Base-by-base conservation (phyloP, 2,888 invertebrate genomes). In the Agrypnus murinus region DNA sequence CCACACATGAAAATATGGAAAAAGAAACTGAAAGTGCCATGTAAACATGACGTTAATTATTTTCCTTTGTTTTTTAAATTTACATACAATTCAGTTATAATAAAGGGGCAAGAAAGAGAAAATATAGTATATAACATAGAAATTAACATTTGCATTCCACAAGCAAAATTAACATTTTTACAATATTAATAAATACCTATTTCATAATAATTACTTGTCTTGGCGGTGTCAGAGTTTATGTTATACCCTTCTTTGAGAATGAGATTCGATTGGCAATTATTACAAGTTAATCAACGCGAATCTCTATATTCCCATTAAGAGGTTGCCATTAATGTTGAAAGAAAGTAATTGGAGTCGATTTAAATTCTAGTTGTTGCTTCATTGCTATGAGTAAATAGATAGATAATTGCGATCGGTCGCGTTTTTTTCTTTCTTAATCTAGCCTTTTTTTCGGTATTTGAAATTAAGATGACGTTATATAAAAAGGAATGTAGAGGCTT, bases 31-130 rank as follows among this genome's bases (percentile, higher is more conserved):
- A n/a, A n/a, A n/a, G n/a, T n/a, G n/a, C n/a, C n/a, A n/a, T n/a
- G n/a, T n/a, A n/a, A n/a, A n/a, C n/a, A n/a, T n/a, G n/a, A n/a
- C n/a, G n/a, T n/a, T n/a, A n/a, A n/a, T n/a, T n/a, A n/a, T n/a
- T n/a, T n/a, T n/a, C n/a, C n/a, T n/a, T n/a, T n/a, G 25, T 25
- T 5, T 25, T 25, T 57, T 38, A 57, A 40, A 57, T 57, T 57
- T 19, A 17, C 57, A 57, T 57, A 57, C 57, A 57, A 57, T 34
- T 12, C 9, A 38, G 0, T 57, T 57, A 17, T n/a, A 38, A 38
- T 12, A 31, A 12, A 50, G 25, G 5, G 25, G 25, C 25, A 25
- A 25, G 25, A 25, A 2, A 3, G 5, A 5, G 25, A 3, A 5
- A 25, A 25, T 3, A 25, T 25, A 25, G 25, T 3, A 25, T 25